phyloP scores from a whole-genome alignment of 2,113 vertebrate species.

The Platysternon megacephalum region DNA sequence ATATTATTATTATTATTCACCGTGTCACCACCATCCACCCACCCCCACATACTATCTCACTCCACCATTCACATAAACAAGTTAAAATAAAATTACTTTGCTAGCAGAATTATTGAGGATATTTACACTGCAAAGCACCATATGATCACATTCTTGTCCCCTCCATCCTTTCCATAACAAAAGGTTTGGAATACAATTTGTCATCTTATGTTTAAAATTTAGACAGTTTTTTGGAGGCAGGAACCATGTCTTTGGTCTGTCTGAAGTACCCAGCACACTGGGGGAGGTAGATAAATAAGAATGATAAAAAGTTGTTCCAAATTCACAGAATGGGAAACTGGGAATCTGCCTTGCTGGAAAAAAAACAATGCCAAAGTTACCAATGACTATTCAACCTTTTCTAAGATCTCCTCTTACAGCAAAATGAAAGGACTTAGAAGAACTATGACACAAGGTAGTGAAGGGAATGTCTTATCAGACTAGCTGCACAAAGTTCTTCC shows the following conservation, averaged over 20 bases:
- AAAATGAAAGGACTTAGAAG: no score
- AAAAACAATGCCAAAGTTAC: neutral
- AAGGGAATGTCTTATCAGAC: no score
- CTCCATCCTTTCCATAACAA: neutral
- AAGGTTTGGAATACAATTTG: neutral
- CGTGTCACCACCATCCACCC: neutral
- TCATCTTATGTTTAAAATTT: neutral
- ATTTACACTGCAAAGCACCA: neutral
- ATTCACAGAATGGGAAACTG: rapidly evolving
- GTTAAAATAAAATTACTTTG: neutral
- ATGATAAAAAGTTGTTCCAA: neutral
- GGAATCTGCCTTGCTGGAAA: neutral
- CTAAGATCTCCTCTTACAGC: no score
- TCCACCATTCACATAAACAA: neutral
- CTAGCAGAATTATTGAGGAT: neutral
- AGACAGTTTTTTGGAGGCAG: neutral
- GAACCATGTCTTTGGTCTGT: neutral
- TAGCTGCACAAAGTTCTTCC: no score
- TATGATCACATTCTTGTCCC: neutral
- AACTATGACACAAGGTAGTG: no score
- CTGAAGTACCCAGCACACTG: neutral
- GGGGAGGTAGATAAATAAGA: neutral
- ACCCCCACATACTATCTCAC: neutral
- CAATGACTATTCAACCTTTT: neutral
- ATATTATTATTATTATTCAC: neutral